Evolutionary conservation across 2,888 invertebrate species (phyloP).

Genomic region (Ectropis crepuscularia): DNA sequence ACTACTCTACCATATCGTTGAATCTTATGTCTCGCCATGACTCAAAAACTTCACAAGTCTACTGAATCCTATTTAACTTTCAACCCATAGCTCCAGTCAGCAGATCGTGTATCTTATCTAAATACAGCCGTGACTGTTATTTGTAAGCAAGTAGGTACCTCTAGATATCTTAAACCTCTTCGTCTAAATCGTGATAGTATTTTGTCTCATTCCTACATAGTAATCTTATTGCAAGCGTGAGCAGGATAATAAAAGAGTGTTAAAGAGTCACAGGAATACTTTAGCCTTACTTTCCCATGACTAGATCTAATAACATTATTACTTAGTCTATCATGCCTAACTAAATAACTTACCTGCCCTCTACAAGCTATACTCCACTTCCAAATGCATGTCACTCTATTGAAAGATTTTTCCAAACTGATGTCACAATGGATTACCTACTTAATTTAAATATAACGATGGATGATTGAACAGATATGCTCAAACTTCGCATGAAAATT

Average conservation of each 20-base stretch:
- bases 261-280: constrained; percentile 3
- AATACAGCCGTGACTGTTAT: constrained; percentile 15
- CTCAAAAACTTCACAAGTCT: not conserved
- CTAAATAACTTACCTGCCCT: too few relatives aligned
- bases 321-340: not conserved
- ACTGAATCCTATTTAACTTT: not conserved
- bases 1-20: not conserved
- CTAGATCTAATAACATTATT: not conserved
- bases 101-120: constrained; percentile 19
- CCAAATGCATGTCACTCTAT: too few relatives aligned
- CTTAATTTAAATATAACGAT: too few relatives aligned
- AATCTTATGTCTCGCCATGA: not conserved
- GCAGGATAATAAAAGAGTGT: not conserved
- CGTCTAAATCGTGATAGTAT: too few relatives aligned
- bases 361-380: too few relatives aligned
- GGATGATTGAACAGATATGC: too few relatives aligned
- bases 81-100: not conserved
- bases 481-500: too few relatives aligned
- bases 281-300: not conserved
- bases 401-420: too few relatives aligned
- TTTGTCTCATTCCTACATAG: too few relatives aligned
- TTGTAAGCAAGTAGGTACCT: not conserved
- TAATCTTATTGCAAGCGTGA: too few relatives aligned
- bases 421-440: too few relatives aligned
- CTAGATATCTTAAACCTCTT: not conserved